A percentile compares a stretch with the other conserved stretches of the same genome.
phyloP scores from a whole-genome alignment of 2,888 invertebrate species.

The Drosophila paramelanica region DNA sequence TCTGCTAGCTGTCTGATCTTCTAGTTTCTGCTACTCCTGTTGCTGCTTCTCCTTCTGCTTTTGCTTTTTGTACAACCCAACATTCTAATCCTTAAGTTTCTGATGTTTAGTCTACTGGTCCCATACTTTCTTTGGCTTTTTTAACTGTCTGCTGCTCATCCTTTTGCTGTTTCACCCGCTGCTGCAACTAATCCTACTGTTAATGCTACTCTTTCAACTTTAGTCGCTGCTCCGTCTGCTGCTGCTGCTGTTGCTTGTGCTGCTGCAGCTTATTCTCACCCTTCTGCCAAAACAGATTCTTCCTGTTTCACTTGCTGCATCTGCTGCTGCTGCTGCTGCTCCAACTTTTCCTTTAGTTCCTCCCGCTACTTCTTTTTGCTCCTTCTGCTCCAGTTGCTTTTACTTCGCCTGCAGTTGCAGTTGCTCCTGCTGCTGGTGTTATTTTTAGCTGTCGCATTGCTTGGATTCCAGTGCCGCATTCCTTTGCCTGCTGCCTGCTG shows the following conservation, averaged over 20 bases:
- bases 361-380: not conserved
- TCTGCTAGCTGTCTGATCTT: too few species aligned
- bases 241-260: not conserved
- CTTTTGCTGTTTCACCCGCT: not conserved
- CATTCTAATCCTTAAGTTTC: too few species aligned
- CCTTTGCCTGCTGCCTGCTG: conserved; percentile 29
- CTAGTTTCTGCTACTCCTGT: too few species aligned
- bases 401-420: conserved; percentile 11
- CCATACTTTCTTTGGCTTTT: too few species aligned
- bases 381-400: conserved; percentile 8
- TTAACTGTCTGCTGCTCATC: too few species aligned
- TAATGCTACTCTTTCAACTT: not conserved
- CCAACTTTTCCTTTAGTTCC: not conserved
- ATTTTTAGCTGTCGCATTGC: conserved; percentile 78
- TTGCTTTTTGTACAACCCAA: too few species aligned
- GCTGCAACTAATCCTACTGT: not conserved
- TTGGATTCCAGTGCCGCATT: conserved; percentile 73
- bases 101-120: too few species aligned
- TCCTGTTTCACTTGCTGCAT: not conserved
- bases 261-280: not conserved
- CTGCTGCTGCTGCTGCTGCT: not conserved
- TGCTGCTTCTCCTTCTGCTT: too few species aligned
- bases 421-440: conserved; percentile 58
- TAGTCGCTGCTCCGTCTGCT: not conserved
- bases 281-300: not conserved